These are phyloP conservation scores for Julus scanicus DNA, from an alignment of 2,888 invertebrate species.

Conservation along the genomic window DNA sequence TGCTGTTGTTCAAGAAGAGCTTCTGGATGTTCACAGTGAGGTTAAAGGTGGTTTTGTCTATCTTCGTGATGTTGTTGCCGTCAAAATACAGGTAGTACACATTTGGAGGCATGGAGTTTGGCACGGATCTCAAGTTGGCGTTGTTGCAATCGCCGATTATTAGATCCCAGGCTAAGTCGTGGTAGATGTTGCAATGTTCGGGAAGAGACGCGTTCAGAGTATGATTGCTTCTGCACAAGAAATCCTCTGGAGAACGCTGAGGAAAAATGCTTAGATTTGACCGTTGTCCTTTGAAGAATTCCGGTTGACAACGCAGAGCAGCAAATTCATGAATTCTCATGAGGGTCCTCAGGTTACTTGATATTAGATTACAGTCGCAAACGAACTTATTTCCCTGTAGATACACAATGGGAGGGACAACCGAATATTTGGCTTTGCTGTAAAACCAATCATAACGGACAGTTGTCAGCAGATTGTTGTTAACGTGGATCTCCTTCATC, in stretches of 20 bases:
- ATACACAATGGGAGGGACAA: neutral
- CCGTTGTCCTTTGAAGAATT: neutral
- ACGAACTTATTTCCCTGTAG: neutral
- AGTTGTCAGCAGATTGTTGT: neutral
- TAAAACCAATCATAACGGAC: neutral
- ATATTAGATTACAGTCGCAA: neutral
- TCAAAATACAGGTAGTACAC: neutral
- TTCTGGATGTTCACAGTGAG: neutral
- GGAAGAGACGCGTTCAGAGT: neutral
- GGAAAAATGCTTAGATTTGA: neutral
- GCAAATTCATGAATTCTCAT: too few species aligned
- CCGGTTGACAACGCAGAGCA: neutral
- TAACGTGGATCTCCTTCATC: neutral
- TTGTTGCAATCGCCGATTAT: neutral
- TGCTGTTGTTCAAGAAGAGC: neutral
- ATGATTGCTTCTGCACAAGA: constrained; percentile 24
- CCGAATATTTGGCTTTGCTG: neutral
- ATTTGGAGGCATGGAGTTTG: neutral
- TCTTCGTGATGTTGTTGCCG: neutral
- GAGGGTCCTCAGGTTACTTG: too few species aligned
- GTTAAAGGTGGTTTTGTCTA: neutral
- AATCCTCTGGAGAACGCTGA: neutral
- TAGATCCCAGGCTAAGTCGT: neutral
- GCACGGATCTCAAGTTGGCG: neutral
- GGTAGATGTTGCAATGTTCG: neutral